Evolutionary conservation across 2,888 invertebrate species (phyloP).

Genomic region (Heliconius ismenius): DNA sequence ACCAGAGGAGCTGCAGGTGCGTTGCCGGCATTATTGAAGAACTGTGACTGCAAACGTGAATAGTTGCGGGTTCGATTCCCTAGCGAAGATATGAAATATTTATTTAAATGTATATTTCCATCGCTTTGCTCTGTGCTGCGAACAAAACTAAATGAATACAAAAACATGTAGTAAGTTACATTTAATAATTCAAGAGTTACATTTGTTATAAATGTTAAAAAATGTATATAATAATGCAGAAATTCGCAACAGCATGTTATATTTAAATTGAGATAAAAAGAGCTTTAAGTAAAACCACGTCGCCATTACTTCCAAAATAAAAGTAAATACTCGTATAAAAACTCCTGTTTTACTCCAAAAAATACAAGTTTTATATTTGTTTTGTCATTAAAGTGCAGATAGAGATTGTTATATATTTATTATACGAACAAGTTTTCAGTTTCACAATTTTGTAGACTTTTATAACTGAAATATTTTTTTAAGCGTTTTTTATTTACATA

Average conservation of each 20-base stretch:
- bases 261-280: not conserved
- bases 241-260: not conserved
- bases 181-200: not conserved
- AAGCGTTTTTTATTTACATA: not conserved
- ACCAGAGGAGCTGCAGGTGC: no score
- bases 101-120: no score
- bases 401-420: constrained; percentile 16
- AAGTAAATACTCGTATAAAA: not conserved
- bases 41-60: no score
- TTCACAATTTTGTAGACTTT: not conserved
- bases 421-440: not conserved
- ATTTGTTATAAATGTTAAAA: not conserved
- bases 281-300: not conserved
- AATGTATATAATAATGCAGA: not conserved
- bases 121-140: no score
- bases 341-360: not conserved
- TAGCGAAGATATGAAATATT: no score
- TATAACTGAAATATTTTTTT: not conserved
- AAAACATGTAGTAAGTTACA: no score
- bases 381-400: constrained; percentile 19
- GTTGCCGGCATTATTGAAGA: no score
- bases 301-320: constrained; percentile 12
- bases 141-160: no score
- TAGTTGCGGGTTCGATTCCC: no score
- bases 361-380: constrained; percentile 8